Evolutionary conservation across 2,797 vertebrate species (phyloP).

Genomic region (Chrysolophus pictus): DNA sequence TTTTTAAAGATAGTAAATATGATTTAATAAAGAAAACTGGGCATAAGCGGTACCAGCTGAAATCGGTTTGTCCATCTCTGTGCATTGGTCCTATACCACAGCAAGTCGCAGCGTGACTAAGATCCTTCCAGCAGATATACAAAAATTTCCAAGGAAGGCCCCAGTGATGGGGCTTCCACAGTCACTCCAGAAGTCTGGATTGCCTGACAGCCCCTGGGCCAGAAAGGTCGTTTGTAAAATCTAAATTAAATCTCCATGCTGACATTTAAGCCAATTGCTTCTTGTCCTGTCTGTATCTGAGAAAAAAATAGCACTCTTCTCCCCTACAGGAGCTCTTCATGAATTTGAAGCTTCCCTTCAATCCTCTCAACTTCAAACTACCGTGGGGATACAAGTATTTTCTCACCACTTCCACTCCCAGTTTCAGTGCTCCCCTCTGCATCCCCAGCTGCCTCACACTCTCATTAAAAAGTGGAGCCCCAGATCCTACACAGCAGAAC

Average conservation of each 20-base stretch:
- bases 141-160: background rate
- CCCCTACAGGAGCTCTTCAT: background rate
- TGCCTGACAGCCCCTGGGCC: background rate
- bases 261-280: background rate
- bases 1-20: background rate
- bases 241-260: background rate
- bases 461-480: background rate
- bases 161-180: background rate
- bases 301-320: background rate
- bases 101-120: background rate
- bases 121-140: background rate
- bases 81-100: background rate
- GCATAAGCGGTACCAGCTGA: background rate
- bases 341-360: background rate
- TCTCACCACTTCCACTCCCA: background rate
- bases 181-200: background rate
- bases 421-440: background rate
- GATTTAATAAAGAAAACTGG: background rate
- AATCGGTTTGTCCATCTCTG: background rate
- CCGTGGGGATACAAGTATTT: accelerated
- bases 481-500: background rate
- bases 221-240: background rate
- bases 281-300: background rate
- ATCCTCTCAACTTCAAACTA: background rate
- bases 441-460: background rate